These are phyloP conservation scores for Ceratina japonica DNA, from an alignment of 1,140 invertebrate genomes.

Conservation along the genomic window DNA sequence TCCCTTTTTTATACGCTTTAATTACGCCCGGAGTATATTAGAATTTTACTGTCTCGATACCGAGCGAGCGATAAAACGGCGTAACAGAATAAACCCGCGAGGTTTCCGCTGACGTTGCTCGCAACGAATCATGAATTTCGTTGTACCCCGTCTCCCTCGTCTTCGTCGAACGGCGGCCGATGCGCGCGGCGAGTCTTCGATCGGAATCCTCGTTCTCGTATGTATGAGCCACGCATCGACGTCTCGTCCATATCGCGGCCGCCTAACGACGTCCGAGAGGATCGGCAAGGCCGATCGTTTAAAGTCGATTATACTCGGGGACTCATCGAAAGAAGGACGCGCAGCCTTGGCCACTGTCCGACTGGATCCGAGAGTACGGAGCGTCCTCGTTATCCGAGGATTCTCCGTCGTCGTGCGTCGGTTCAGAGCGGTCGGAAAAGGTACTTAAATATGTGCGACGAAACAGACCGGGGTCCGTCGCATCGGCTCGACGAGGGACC, in stretches of 20 bases:
- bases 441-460: constrained; percentile 57
- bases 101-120: no score
- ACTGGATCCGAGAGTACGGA: constrained; percentile 46
- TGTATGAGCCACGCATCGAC: constrained; percentile 39
- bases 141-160: background rate
- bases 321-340: constrained; percentile 29
- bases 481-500: constrained; percentile 32
- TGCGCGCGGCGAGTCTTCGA: constrained; percentile 22
- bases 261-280: constrained; percentile 57
- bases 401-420: constrained; percentile 43
- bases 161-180: constrained; percentile 1
- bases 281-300: constrained; percentile 63
- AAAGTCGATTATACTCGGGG: constrained; percentile 61
- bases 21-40: constrained; percentile 18
- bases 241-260: constrained; percentile 37
- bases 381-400: constrained; percentile 58
- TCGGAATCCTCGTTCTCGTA: constrained; percentile 34
- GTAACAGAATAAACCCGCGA: no score
- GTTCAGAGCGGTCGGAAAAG: constrained; percentile 38
- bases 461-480: constrained; percentile 32
- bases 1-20: constrained; percentile 11
- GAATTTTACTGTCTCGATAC: constrained; percentile 23
- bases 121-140: no score
- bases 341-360: constrained; percentile 47
- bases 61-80: no score